phyloP scores from a whole-genome alignment of 1,140 invertebrate species.

The Atta texana region DNA sequence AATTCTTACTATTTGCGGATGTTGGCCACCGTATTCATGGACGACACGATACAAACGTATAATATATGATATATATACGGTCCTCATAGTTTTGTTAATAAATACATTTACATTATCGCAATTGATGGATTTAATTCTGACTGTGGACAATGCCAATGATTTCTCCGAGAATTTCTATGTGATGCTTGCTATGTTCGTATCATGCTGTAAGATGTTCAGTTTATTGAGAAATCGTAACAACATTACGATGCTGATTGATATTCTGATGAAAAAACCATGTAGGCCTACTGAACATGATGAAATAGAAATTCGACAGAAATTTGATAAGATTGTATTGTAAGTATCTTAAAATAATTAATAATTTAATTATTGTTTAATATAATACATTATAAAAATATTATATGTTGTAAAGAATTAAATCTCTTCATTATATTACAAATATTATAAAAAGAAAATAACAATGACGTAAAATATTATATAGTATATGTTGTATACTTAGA shows the following conservation, averaged over 20 bases:
- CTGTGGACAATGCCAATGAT: constrained; percentile 37
- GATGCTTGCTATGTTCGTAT: constrained; percentile 36
- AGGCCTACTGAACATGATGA: constrained; percentile 55
- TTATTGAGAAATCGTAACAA: constrained; percentile 45
- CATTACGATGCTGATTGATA: constrained; percentile 25
- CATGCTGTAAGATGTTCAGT: constrained; percentile 61
- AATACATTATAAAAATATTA: neutral
- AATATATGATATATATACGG: constrained; percentile 15
- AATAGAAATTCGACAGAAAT: constrained; percentile 60
- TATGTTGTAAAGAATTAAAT: neutral
- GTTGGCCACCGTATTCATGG: constrained; percentile 55
- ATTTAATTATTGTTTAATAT: neutral
- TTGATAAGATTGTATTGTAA: constrained; percentile 62
- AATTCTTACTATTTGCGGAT: constrained; percentile 61
- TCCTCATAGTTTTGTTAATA: constrained; percentile 30
- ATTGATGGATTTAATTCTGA: constrained; percentile 53
- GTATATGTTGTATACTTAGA: neutral
- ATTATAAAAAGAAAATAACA: neutral
- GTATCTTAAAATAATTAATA: constrained; percentile 20
- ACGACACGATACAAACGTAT: neutral
- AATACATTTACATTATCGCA: constrained; percentile 60
- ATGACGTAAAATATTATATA: neutral
- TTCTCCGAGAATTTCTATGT: constrained; percentile 61
- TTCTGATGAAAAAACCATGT: constrained; percentile 59
- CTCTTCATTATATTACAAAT: neutral